Evolutionary conservation across 2,888 invertebrate species (phyloP), one percentile per base, ranked within the genome.

Genomic region (Limenitis camilla): DNA sequence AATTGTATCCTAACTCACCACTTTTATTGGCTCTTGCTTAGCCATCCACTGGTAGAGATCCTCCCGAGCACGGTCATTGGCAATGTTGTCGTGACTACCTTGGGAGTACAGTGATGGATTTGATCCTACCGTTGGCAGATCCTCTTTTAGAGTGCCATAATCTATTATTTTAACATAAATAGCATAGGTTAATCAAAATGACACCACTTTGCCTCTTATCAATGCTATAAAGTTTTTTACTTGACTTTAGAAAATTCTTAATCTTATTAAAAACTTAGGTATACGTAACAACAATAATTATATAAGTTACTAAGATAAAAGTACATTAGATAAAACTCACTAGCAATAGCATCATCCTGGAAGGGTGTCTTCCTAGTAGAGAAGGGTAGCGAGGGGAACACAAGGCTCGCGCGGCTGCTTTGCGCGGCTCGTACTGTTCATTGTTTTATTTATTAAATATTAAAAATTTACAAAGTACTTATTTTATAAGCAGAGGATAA

Each of bases 31-130:
- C 64, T 96, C 95, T 68, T 97, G 97, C 66, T 96, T 94, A 1
- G 96, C 96, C 97, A 98, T 97, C 97, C 97, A 98, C 65, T 94
- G 94, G 76, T 98, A 97, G 40, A 98, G 86, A 78, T 97, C 97
- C 71, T 96, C 96, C n/a, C 92, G 90, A 11, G 91, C 90, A 65
- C 91, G 91, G 39, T 90, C 82, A 60, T 79, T 87, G 60, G 81
- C 81, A 2, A 88, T 76, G 58, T 89, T 86, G 59, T 89, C 89
- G 36, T 83, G 85, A 61, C 86, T 84, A 40, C 81, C 80, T 58
- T 82, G 83, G 33, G 90, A 90, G 64, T 81, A 86, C 42, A 89
- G 76, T 0, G 90, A 90, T 3, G 91, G 91, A 66, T 94, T 91
- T 0, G 94, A 94, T 0, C 93, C 94, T 59, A 92, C 79, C 0